A percentile compares a stretch with the other conserved stretches of the same genome.
Conservation (phyloP, 2,888 invertebrate genomes). For the Ormyrus nitidulus region DNA sequence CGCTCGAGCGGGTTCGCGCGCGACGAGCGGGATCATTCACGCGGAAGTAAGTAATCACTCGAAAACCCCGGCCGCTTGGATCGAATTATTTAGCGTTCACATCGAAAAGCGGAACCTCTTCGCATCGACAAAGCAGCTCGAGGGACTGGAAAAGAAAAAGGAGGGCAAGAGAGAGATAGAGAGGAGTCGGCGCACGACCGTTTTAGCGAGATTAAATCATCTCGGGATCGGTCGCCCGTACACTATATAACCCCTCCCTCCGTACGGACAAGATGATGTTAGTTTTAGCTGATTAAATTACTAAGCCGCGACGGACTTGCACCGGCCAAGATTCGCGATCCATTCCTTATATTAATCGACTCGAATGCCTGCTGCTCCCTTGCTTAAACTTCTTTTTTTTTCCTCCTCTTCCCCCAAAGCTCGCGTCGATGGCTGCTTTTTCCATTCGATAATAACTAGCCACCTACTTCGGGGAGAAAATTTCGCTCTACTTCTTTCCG, state of each 20-base stretch:
- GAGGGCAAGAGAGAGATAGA: slow-evolving; percentile 43
- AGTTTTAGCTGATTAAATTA: slow-evolving; percentile 76
- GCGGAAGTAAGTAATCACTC: slow-evolving; percentile 13
- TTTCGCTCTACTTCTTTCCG: background rate
- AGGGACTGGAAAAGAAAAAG: slow-evolving; percentile 46
- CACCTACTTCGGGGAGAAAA: background rate
- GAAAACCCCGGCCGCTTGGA: slow-evolving; percentile 6
- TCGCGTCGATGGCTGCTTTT: slow-evolving; percentile 14
- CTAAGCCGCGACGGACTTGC: slow-evolving; percentile 73
- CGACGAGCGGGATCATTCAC: slow-evolving; percentile 12
- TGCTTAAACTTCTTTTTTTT: slow-evolving; percentile 26
- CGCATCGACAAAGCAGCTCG: slow-evolving; percentile 8
- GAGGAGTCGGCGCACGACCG: slow-evolving; percentile 63
- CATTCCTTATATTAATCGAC: slow-evolving; percentile 72
- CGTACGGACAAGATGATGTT: slow-evolving; percentile 66
- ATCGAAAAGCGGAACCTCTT: slow-evolving; percentile 6
- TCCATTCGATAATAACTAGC: slow-evolving; percentile 41
- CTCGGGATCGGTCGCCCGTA: slow-evolving; percentile 65
- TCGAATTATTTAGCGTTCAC: slow-evolving; percentile 40
- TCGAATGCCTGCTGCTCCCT: slow-evolving; percentile 34
- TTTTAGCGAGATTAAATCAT: slow-evolving; percentile 75
- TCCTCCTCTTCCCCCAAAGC: slow-evolving; percentile 25
- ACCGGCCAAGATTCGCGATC: slow-evolving; percentile 68
- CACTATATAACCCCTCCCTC: too few species aligned
- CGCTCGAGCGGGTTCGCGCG: background rate